Percentiles rank a stretch among this genome's conserved stretches.
phyloP scores from a whole-genome alignment of 2,888 invertebrate species.

The Amphipoea lucens region DNA sequence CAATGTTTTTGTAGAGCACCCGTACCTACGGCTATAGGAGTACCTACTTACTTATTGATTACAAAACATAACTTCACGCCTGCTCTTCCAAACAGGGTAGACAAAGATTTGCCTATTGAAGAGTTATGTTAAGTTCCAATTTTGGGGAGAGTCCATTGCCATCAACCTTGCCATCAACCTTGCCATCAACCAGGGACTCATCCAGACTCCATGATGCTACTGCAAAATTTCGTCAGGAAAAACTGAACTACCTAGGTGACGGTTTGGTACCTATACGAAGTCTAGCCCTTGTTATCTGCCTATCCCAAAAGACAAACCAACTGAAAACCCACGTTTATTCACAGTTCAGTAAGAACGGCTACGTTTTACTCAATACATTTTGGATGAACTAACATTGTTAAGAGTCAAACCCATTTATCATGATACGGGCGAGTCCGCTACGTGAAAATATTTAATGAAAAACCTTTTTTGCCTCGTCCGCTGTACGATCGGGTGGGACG shows the following conservation, averaged over 20 bases:
- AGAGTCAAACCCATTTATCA: slow-evolving; percentile 68
- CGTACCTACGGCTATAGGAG: neutral
- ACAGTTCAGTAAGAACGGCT: slow-evolving; percentile 50
- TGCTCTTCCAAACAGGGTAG: neutral
- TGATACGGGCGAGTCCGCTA: slow-evolving; percentile 62
- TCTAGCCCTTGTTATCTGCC: neutral
- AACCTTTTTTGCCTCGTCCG: slow-evolving; percentile 56
- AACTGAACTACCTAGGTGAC: neutral
- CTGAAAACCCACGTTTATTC: slow-evolving; percentile 32
- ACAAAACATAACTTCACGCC: no score
- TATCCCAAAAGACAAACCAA: neutral
- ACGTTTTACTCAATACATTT: slow-evolving; percentile 63
- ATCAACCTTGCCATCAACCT: no score
- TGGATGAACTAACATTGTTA: slow-evolving; percentile 68
- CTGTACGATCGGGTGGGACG: slow-evolving; percentile 33
- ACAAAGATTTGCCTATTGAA: neutral
- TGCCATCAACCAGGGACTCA: neutral
- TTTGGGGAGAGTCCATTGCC: neutral
- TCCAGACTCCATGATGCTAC: neutral
- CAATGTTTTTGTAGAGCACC: neutral
- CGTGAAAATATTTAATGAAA: slow-evolving; percentile 68
- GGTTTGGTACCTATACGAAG: neutral
- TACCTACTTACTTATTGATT: neutral
- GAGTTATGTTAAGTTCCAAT: neutral
- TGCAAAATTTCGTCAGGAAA: neutral